Evolutionary conservation across 2,888 invertebrate genomes (phyloP), one percentile per base, ranked within the genome.

Genomic region (Panopea generosa): DNA sequence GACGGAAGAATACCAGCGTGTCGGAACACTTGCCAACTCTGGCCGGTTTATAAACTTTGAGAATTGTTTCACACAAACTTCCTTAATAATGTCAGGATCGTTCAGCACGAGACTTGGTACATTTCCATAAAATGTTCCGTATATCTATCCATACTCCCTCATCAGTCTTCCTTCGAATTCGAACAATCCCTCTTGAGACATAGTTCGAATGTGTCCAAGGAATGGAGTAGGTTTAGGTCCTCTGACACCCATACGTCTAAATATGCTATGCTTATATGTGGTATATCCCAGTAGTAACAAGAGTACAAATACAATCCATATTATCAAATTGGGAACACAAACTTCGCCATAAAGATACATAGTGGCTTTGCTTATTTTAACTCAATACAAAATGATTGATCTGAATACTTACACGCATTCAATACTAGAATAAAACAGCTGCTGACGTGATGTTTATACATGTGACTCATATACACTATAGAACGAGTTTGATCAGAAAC

Each of bases 71-170:
- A 85, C 67, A 14, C 62, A 63, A 11, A 84, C 77, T 47, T 84
- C 69, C 55, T 77, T 76, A 6, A 86, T 66, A 55, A 84, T 74
- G 1, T 85, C 84, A 4, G 84, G 82, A 56, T 84, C 84, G 11
- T 78, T 45, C 0, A 85, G 63, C 22, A 77, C 22, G 2, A 86
- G 33, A 9, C 62, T 16, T 1, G 84, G 79, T 11, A 38, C 20
- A 24, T 80, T 76, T 4, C 82, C 84, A 14, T 71, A 66, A 59
- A 57, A 86, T 4, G 56, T 55, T 20, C 82, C 72, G 43, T 53
- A 74, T 33, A 77, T 62, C 26, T 61, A 61, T 11, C 83, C 84
- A 45, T 74, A 80, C 40, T n/a, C n/a, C n/a, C n/a, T n/a, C n/a
- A n/a, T n/a, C n/a, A n/a, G n/a, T n/a, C n/a, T n/a, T n/a, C n/a